Conservation (phyloP, 2,113 vertebrate genomes). For the Caranx ignobilis region DNA sequence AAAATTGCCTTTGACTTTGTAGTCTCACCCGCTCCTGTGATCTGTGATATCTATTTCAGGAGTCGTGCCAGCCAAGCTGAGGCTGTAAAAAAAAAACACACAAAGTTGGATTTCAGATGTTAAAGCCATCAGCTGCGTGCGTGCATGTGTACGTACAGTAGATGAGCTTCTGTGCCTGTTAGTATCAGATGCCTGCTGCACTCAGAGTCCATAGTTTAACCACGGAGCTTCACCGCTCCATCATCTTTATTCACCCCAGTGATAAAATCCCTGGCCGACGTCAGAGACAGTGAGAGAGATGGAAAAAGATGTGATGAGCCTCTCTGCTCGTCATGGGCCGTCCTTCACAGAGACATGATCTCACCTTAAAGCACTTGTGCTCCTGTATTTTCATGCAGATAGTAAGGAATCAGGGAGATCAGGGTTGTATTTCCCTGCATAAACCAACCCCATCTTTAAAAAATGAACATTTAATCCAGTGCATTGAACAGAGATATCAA, state of each 20-base stretch:
- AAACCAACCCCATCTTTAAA: too few relatives aligned
- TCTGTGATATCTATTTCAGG: constrained; percentile 79
- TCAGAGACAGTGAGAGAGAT: constrained; percentile 42
- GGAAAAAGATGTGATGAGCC: constrained; percentile 57
- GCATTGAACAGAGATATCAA: too few relatives aligned
- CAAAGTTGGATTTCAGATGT: constrained; percentile 77
- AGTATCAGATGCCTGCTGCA: constrained; percentile 45
- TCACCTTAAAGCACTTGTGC: constrained; percentile 32
- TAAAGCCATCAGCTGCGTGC: constrained; percentile 77
- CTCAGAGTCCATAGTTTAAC: constrained; percentile 39
- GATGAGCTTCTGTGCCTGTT: constrained; percentile 35
- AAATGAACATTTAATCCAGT: too few relatives aligned
- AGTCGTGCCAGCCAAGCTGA: constrained; percentile 61
- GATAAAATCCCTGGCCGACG: constrained; percentile 49
- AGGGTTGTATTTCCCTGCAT: background rate
- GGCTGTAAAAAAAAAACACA: constrained; percentile 56
- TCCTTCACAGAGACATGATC: constrained; percentile 23
- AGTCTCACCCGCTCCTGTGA: constrained; percentile 50
- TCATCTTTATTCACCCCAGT: constrained; percentile 61
- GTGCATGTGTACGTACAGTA: constrained; percentile 1
- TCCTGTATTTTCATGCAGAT: background rate
- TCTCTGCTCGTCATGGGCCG: constrained; percentile 19
- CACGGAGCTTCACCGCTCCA: constrained; percentile 57
- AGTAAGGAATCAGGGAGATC: background rate
- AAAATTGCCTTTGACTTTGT: constrained; percentile 73